Evolutionary conservation across 2,113 vertebrate species (phyloP).

Genomic region (Saguinus midas): DNA sequence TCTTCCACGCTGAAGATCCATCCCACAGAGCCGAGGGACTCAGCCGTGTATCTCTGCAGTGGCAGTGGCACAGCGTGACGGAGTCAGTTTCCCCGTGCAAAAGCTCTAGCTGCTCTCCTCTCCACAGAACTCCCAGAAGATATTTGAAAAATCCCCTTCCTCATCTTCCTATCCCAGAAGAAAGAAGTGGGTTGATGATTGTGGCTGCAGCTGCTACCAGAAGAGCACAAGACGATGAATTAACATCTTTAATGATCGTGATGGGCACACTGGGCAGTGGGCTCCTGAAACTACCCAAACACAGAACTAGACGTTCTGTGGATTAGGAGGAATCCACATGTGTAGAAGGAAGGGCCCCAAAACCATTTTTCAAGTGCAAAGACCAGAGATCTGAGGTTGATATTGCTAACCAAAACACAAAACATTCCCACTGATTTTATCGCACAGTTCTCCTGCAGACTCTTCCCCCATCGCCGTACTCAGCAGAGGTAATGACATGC

Average conservation of each 20-base stretch:
- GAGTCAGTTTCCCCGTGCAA: not conserved
- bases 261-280: too few species aligned
- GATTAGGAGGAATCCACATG: too few species aligned
- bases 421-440: not conserved
- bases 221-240: not conserved
- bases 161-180: not conserved
- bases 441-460: not conserved
- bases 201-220: not conserved
- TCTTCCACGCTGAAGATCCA: not conserved
- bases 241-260: not conserved
- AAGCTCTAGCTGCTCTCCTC: not conserved
- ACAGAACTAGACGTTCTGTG: not conserved
- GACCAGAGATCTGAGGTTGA: not conserved
- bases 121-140: not conserved
- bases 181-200: not conserved
- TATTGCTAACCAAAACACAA: not conserved
- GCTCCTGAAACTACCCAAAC: not conserved
- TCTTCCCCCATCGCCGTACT: not conserved
- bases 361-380: not conserved
- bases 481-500: not conserved
- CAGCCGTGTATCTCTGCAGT: fast-evolving
- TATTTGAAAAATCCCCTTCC: not conserved
- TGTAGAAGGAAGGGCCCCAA: not conserved
- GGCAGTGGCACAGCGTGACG: fast-evolving
- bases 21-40: not conserved